Conservation (phyloP, 1,140 invertebrate species). For the Lanistes nyassanus region DNA sequence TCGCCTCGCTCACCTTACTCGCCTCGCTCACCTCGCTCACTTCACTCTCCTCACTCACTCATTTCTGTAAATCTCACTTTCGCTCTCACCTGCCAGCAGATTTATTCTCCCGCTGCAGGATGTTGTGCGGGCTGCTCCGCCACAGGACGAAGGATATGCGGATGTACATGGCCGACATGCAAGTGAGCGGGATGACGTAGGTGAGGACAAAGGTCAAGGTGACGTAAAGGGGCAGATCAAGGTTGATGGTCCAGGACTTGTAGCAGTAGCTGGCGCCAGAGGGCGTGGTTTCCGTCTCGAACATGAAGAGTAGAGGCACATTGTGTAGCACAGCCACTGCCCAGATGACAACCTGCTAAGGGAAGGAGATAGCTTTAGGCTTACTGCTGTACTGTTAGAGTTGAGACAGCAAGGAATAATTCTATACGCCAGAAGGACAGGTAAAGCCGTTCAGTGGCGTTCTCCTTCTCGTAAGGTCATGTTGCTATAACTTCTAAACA, state of each 20-base stretch:
- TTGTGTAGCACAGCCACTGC: slow-evolving; percentile 42
- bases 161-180: slow-evolving; percentile 85
- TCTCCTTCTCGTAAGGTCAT: no score
- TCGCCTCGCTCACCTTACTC: slow-evolving; percentile 71
- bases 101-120: background rate
- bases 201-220: slow-evolving; percentile 33
- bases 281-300: slow-evolving; percentile 34
- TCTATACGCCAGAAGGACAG: no score
- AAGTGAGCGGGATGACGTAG: slow-evolving; percentile 82
- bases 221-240: slow-evolving; percentile 36
- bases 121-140: slow-evolving; percentile 23
- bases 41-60: no score
- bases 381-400: no score
- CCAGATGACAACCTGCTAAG: slow-evolving; percentile 39
- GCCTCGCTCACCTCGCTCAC: no score
- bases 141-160: slow-evolving; percentile 61
- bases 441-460: no score
- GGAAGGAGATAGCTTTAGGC: no score
- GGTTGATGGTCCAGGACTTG: slow-evolving; percentile 25
- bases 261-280: slow-evolving; percentile 35
- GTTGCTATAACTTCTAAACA: no score
- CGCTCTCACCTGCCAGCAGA: background rate
- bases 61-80: no score
- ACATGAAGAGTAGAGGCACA: slow-evolving; percentile 44
- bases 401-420: no score